phyloP scores from a whole-genome alignment of 2,113 vertebrate genomes.

The Callipepla californica region DNA sequence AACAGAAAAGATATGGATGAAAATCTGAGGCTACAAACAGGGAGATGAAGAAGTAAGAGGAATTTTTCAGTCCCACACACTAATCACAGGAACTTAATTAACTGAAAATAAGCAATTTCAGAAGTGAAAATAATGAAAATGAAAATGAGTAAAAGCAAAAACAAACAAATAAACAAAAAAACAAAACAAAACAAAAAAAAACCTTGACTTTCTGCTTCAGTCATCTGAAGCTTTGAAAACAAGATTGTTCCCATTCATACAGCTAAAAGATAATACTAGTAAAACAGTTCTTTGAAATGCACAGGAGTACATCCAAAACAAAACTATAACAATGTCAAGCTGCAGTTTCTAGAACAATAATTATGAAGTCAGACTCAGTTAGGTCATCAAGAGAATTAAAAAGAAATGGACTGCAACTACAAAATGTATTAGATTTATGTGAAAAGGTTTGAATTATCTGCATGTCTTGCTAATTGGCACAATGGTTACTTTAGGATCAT shows the following conservation, averaged over 20 bases:
- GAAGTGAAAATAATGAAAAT: no score
- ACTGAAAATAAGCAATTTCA: not conserved
- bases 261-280: not conserved
- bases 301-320: not conserved
- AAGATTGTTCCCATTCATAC: accelerated
- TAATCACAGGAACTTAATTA: not conserved
- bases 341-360: not conserved
- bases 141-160: not conserved
- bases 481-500: not conserved
- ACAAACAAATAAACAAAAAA: no score
- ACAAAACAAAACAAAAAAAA: no score
- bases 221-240: not conserved
- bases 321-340: not conserved
- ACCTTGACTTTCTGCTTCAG: not conserved
- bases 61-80: accelerated
- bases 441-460: not conserved
- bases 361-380: not conserved
- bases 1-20: not conserved
- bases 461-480: not conserved
- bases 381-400: not conserved
- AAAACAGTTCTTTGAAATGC: not conserved
- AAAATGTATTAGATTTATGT: not conserved
- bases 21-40: not conserved
- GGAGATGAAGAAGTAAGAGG: not conserved
- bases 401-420: not conserved